Conservation (phyloP, 1,140 invertebrate species). For the Hycleus phaleratus region DNA sequence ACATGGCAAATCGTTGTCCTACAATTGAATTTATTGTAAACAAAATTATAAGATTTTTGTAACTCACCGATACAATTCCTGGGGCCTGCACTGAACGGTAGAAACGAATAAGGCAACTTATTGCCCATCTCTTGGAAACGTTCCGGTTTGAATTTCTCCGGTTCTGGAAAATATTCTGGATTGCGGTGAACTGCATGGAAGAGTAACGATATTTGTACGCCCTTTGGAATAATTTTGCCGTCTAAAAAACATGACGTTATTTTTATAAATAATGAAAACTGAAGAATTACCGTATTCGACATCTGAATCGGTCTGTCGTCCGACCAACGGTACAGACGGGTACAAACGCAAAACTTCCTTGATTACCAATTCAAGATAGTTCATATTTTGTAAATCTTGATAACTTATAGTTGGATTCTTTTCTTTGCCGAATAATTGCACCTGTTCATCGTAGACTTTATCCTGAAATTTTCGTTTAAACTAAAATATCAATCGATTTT, state of each 20-base stretch:
- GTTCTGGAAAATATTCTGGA: constrained; percentile 57
- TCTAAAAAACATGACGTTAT: constrained; percentile 20
- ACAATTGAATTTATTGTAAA: not conserved
- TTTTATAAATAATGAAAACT: not conserved
- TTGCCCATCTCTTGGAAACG: constrained; percentile 58
- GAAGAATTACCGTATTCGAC: constrained; percentile 1
- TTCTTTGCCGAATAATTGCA: constrained; percentile 45
- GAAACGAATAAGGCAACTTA: constrained; percentile 57
- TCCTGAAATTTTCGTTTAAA: not conserved
- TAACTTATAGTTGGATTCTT: constrained; percentile 40
- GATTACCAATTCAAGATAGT: constrained; percentile 53
- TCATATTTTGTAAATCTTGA: constrained; percentile 49
- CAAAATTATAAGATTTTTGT: too few species aligned
- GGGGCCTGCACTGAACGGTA: constrained; percentile 69
- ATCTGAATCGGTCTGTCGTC: constrained; percentile 38
- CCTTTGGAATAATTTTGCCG: constrained; percentile 44
- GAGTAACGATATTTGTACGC: constrained; percentile 46
- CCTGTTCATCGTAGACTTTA: constrained; percentile 50
- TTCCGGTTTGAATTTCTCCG: constrained; percentile 68
- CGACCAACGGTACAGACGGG: constrained; percentile 54
- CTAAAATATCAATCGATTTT: not conserved
- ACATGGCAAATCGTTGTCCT: constrained; percentile 20
- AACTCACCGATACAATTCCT: constrained; percentile 59
- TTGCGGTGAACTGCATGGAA: constrained; percentile 60
- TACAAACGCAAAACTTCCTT: constrained; percentile 55